These are phyloP conservation scores for Oreotrochilus melanogaster DNA, from an alignment of 2,113 vertebrate genomes.

Conservation along the genomic window DNA sequence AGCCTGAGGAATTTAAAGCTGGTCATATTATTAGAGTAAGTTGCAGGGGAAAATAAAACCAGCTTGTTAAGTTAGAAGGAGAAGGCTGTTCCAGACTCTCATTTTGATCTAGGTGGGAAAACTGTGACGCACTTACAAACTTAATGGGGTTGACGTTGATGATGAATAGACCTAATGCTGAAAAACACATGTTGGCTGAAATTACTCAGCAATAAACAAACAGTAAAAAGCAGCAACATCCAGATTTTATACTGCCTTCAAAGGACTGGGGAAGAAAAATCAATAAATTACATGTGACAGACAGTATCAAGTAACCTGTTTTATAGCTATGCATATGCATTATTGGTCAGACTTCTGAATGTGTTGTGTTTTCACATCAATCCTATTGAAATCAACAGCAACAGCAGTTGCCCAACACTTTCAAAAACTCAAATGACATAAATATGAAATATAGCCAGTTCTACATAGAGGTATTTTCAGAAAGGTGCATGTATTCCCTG, in stretches of 20 bases:
- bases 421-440: background rate
- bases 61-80: constrained; percentile 2
- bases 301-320: constrained; percentile 45
- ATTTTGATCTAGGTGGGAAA: constrained; percentile 72
- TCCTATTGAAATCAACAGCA: background rate
- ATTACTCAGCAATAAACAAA: constrained; percentile 67
- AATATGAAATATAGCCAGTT: background rate
- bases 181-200: constrained; percentile 60
- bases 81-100: constrained; percentile 37
- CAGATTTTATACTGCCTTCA: constrained; percentile 55
- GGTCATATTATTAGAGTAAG: constrained; percentile 31
- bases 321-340: background rate
- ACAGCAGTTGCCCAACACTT: background rate
- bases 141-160: constrained; percentile 15
- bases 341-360: constrained; percentile 19
- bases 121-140: background rate
- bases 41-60: constrained; percentile 25
- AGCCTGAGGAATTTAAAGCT: constrained; percentile 21
- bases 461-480: background rate
- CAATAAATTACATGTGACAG: constrained; percentile 39
- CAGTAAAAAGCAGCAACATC: constrained; percentile 55
- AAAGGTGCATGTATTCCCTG: background rate
- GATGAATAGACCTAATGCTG: constrained; percentile 50
- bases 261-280: constrained; percentile 35
- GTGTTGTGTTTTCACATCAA: background rate